These are phyloP conservation scores for Parthenolecanium corni DNA, from an alignment of 2,888 invertebrate species.

Conservation along the genomic window DNA sequence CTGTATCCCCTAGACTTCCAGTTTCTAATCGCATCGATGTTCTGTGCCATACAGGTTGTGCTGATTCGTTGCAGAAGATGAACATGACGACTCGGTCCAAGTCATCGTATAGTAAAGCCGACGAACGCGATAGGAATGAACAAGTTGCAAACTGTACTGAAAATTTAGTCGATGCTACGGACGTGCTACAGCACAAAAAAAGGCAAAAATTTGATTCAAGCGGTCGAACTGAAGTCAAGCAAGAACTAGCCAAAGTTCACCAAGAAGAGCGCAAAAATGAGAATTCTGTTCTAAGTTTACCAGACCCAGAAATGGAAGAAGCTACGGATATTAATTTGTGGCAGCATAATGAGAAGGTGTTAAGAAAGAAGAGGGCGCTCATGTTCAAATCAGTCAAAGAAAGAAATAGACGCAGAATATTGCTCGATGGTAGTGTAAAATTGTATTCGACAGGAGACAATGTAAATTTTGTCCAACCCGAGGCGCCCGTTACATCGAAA, in stretches of 20 bases:
- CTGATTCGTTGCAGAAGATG: too few species aligned
- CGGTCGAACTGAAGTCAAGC: neutral
- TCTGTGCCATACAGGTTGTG: conserved; percentile 7
- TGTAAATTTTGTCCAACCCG: too few species aligned
- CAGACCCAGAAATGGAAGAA: conserved; percentile 3
- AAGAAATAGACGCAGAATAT: conserved; percentile 9
- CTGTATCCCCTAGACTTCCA: neutral
- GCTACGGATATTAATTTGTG: conserved; percentile 3
- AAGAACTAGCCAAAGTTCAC: neutral
- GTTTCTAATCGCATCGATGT: neutral
- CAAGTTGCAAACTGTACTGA: neutral
- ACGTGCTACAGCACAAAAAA: neutral
- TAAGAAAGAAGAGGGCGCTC: neutral
- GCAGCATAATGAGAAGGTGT: conserved; percentile 1
- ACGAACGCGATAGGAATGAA: too few species aligned
- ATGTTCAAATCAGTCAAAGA: conserved; percentile 19
- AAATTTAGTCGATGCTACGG: neutral
- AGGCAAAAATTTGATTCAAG: neutral
- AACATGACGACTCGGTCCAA: too few species aligned
- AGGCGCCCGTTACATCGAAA: neutral
- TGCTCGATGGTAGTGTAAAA: neutral
- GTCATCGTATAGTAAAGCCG: too few species aligned
- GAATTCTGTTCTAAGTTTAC: neutral
- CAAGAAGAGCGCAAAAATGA: neutral
- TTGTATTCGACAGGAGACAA: neutral